Base-by-base conservation (phyloP, 2,888 invertebrate species). In the Meganola albula region DNA sequence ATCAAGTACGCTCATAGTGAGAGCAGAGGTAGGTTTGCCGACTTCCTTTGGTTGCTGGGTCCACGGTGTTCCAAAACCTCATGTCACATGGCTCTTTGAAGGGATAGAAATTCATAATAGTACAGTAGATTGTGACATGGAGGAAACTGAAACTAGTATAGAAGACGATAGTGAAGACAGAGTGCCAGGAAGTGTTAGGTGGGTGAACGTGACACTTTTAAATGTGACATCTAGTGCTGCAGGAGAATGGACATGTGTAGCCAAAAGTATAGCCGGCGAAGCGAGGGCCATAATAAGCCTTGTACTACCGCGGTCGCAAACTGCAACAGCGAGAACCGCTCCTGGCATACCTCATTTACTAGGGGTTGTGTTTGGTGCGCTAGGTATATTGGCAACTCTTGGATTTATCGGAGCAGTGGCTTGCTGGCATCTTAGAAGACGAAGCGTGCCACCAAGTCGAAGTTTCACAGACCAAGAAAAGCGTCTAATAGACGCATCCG, bases 391-490 rank as follows among this genome's bases (percentile, higher is more conserved):
- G 34, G 88, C 91, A 32, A 88, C 92, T 9, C 89, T 92, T 31
- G 88, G 93, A n/a, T 77, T 89, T 27, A 68, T 84, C 32, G 80
- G 71, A 4, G 79, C 86, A n/a, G 80, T 87, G 23, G 84, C 82
- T 1, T 85, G 87, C 38, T 86, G 86, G 82, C 90, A 92, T 49
- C 90, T 93, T 32, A 88, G 94, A 37, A 92, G 93, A 71, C 89
- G 91, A 24, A 92, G 92, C 45, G 90, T 93, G 2, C 86, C 88
- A 14, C 84, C 88, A 0, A 88, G 87, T 46, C 83, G 89, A 42
- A 94, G 94, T 69, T 94, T 94, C 63, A 93, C 92, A 31, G 95
- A 95, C 62, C 95, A 95, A 78, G 95, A 95, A 62, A 95, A 95
- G 74, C 92, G 94, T 59, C 80, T 95, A 29, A 87, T 95, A 45